Evolutionary conservation across 2,797 vertebrate genomes (phyloP).

Genomic region (Cuculus canorus): DNA sequence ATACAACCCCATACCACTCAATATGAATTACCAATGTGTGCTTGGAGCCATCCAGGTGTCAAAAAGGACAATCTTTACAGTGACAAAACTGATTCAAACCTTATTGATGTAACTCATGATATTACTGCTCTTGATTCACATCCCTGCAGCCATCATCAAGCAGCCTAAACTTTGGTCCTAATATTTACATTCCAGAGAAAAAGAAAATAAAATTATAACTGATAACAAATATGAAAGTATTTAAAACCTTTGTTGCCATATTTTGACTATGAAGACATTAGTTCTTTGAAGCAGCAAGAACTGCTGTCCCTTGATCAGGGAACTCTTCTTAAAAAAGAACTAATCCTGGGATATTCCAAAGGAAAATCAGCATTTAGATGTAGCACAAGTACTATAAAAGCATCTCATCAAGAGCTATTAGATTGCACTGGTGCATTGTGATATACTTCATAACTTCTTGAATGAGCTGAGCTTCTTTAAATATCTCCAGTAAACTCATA

Average conservation of each 20-base stretch:
- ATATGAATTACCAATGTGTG: neutral
- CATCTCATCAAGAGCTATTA: neutral
- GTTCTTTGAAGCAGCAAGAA: neutral
- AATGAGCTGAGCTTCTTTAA: neutral
- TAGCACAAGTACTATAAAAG: neutral
- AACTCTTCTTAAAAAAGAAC: neutral
- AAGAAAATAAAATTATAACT: neutral
- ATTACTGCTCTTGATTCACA: neutral
- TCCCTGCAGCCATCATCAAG: neutral
- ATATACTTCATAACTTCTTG: neutral
- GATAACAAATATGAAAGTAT: neutral
- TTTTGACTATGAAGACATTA: neutral
- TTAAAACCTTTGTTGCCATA: rapidly evolving
- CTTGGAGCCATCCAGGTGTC: neutral
- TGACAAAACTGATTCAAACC: neutral
- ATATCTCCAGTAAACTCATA: neutral
- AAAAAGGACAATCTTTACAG: neutral
- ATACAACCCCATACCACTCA: neutral
- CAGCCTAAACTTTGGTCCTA: neutral
- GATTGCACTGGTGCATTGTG: too few species aligned
- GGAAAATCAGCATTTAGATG: neutral
- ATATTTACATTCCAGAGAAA: neutral
- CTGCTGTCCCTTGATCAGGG: neutral
- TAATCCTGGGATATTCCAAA: neutral
- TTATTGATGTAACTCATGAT: neutral